Base-by-base conservation (phyloP, 1,140 invertebrate species). In the Orchestia grillus region DNA sequence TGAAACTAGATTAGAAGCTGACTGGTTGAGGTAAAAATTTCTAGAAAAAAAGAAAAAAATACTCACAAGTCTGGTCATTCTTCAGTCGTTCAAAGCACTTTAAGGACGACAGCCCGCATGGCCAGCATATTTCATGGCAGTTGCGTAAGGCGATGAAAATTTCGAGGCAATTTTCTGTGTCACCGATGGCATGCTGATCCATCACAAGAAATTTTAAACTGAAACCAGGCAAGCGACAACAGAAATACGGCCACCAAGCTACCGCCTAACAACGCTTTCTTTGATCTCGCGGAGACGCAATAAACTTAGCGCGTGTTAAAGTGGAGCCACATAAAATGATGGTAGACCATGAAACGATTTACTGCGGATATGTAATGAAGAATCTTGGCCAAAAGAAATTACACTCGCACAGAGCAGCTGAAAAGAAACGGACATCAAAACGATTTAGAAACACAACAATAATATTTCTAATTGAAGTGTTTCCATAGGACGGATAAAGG, bases 201-300 rank as follows among this genome's bases (percentile, higher is more conserved):
- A 90, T 90, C 88, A 90, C 88, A 90, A 28, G 88, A 43, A 11
- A 90, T 90, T 90, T 90, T 90, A 42, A 42, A 42, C 88, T 16
- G n/a, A 90, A 41, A 77, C 62, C 62, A 77, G 88, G 88, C 88
- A 90, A 90, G 41, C 88, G 88, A 77, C 62, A 77, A 77, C 62
- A 77, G 62, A 77, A 77, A 77, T 77, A 77, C 28, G 62, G 36
- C 47, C 62, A 77, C 62, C 36, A n/a, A n/a, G n/a, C n/a, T 28
- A 36, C 62, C 28, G 62, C 62, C 62, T 77, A 77, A 77, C 6
- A 77, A 36, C 11, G 62, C 62, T 77, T 77, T 77, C 62, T 77
- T 77, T 77, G 62, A 77, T 77, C 62, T 3, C 62, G 36, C 28
- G 62, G 28, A 23, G 62, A 77, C 11, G 62, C 62, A 77, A 77